Conservation (phyloP, 2,113 vertebrate species). For the Ia io region DNA sequence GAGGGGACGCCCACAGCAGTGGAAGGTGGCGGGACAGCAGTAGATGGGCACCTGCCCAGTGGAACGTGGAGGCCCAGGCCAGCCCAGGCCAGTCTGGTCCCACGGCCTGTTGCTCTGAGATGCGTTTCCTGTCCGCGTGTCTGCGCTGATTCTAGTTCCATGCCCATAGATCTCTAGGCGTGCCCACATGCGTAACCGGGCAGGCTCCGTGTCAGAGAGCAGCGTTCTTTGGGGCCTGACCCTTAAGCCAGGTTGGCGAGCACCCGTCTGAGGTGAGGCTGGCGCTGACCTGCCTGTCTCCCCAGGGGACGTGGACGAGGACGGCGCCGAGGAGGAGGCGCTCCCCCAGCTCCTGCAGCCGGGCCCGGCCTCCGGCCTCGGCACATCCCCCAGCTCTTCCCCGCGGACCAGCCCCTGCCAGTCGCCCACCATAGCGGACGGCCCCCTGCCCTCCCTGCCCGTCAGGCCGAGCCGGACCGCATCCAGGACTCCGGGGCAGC, state of each 20-base stretch:
- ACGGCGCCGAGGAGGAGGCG: slow-evolving; percentile 92
- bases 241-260: background rate
- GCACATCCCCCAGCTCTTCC: slow-evolving; percentile 90
- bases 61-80: too few relatives aligned
- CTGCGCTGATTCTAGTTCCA: background rate
- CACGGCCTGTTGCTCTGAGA: background rate
- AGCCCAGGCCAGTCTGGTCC: background rate
- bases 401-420: slow-evolving; percentile 93
- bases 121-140: background rate
- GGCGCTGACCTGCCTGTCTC: background rate
- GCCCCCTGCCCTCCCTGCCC: slow-evolving; percentile 81
- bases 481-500: slow-evolving; percentile 83
- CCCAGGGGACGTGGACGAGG: slow-evolving; percentile 94
- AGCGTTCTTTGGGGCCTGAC: background rate
- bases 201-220: background rate
- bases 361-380: slow-evolving; percentile 83
- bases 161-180: background rate
- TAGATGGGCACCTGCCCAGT: background rate
- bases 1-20: background rate
- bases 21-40: background rate
- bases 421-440: slow-evolving; percentile 92
- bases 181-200: accelerated
- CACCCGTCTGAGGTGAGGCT: background rate
- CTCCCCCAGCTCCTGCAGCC: slow-evolving; percentile 96
- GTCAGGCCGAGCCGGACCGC: slow-evolving; percentile 86